These are phyloP conservation scores for Xenopus laevis DNA, from an alignment of 2,113 vertebrate species.

Conservation along the genomic window DNA sequence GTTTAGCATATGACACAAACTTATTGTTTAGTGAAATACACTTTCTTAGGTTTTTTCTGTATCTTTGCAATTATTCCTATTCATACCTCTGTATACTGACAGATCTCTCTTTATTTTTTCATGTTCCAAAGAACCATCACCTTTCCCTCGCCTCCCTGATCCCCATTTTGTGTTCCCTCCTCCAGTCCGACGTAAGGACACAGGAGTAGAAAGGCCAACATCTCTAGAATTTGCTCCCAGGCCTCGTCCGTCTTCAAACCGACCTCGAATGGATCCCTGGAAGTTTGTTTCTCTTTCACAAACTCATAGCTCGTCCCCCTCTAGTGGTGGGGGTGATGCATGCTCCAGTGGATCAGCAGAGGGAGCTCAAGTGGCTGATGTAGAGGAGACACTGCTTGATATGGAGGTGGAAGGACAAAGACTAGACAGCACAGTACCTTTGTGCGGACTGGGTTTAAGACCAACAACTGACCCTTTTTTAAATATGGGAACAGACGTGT, in stretches of 20 bases:
- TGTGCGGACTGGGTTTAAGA: conserved; percentile 63
- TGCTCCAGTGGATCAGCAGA: conserved; percentile 51
- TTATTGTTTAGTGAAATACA: no score
- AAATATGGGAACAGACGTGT: conserved; percentile 14
- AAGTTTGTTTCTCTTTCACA: conserved; percentile 75
- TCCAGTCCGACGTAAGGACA: conserved; percentile 58
- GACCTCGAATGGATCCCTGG: conserved; percentile 76
- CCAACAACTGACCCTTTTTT: conserved; percentile 52
- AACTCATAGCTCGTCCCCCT: conserved; percentile 72
- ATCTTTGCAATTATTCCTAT: no score
- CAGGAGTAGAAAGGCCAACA: conserved; percentile 74
- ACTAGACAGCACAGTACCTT: conserved; percentile 74
- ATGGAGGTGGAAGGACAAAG: conserved; percentile 86
- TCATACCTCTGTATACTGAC: no score
- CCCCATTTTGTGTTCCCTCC: conserved; percentile 64
- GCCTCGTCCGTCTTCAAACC: conserved; percentile 72
- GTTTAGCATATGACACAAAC: no score
- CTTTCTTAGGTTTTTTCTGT: no score
- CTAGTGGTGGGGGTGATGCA: conserved; percentile 73
- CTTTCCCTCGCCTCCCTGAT: conserved; percentile 72
- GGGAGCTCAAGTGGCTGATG: conserved; percentile 8
- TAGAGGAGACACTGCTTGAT: conserved; percentile 76
- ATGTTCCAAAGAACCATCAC: conserved; percentile 65
- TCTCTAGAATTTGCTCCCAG: conserved; percentile 81
- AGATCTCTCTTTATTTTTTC: conserved; percentile 24